Evolutionary conservation across 2,888 invertebrate genomes (phyloP), one percentile per base, ranked within the genome.

Genomic region (Drosophila rellima): DNA sequence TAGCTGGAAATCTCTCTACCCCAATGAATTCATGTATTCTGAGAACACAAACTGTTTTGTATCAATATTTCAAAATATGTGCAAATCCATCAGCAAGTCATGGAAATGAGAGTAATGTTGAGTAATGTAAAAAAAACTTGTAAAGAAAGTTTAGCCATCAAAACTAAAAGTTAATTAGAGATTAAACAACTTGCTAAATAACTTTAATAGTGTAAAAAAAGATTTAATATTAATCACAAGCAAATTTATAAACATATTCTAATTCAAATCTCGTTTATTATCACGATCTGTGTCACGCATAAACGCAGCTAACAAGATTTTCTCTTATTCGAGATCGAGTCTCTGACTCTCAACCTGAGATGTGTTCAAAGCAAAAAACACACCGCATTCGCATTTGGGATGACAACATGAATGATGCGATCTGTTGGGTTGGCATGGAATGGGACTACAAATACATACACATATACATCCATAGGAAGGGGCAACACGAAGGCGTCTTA

Each of bases 321-420:
- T 33, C n/a, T 47, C 8, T 23, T 8, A 29, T 8, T 13, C 26
- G 40, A 40, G 17, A 33, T 20, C 23, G 6, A 23, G 26, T 37
- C 29, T 37, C 35, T 15, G n/a, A 13, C 13, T 44, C 44, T 45
- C 55, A 62, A 62, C 61, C 45, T 62, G 61, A 73, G 72, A 73
- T 17, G 61, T 56, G 70, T 76, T 75, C 70, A 76, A 76, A 75
- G 76, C 39, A 42, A 51, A 64, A 11, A 15, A 17, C 20, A 0
- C 45, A 59, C 31, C 11, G 40, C 35, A 45, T 11, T 15, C 29
- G n/a, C 35, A 42, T 26, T 0, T n/a, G 7, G 26, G 42, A 68
- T 33, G 42, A 54, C 55, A 50, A 48, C 68, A 61, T 33, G 50
- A 64, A 57, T 74, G 67, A 47, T 52, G 60, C 61, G 39, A 56